Base-by-base conservation (phyloP, 2,888 invertebrate genomes). In the Agrenia bidenticulata region DNA sequence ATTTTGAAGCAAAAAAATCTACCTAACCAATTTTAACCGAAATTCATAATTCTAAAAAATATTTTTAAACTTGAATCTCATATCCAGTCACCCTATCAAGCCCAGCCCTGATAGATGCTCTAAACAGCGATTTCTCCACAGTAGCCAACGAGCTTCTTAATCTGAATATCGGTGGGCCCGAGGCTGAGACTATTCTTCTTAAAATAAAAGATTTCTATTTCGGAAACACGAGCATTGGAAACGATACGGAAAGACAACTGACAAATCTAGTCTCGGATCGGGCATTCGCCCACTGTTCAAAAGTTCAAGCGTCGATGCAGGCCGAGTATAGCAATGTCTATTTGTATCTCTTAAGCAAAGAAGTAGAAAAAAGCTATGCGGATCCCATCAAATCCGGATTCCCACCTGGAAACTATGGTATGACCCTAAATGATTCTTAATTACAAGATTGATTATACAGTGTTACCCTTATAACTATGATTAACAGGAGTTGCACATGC, bases 261-360 rank as follows among this genome's bases (percentile, higher is more conserved):
- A 65, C 63, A 13, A 65, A 69, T 50, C 55, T 72, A 23, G 1
- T 67, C 13, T 57, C 63, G 1, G 72, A 72, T 51, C 32, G 64
- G n/a, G 23, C 32, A 0, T 39, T 64, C 21, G 50, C 63, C 41
- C 67, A 69, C 45, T 23, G 56, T 0, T 58, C 62, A 13, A 69
- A 69, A 55, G 64, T 65, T 0, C 60, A 59, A 2, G 72, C 63
- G 21, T 56, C 58, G 19, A 49, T 63, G n/a, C 55, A 61, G 15
- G 59, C 66, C 0, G n/a, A n/a, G n/a, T 5, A 13, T 0, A 65
- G 41, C 26, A 39, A 57, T 13, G 60, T 65, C 0, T 72, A 64
- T 23, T 41, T 69, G 2, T 72, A 68, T 41, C 61, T 61, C 23
- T 13, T 67, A 37, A 56, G 45, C 7, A 72, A 69, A 54, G 39